Base-by-base conservation (phyloP, 2,113 vertebrate species). In the Aphyosemion australe region DNA sequence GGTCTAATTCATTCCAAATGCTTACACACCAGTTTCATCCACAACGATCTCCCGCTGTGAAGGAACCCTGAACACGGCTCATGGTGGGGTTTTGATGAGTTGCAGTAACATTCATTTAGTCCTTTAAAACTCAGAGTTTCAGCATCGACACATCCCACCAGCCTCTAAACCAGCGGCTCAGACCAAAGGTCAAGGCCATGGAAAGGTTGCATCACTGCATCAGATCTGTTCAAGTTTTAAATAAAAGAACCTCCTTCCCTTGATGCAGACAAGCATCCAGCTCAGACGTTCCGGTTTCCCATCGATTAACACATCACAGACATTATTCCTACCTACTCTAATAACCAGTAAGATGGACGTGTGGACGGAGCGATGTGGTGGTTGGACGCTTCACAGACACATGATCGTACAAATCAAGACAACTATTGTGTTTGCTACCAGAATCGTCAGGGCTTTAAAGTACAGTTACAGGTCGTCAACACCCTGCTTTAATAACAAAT, bases 101-200 rank as follows among this genome's bases (percentile, higher is more conserved):
- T 26, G 26, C 26, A 26, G 26, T 26, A 26, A 26, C 26, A 26
- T 26, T 26, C 26, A 42, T 12, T 46, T 8, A 46, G 16, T 46
- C 16, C 45, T 16, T n/a, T 7, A 46, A 15, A 37, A 37, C 26
- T 39, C 37, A 39, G 37, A 3, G 8, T 39, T 39, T 32, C 32
- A 16, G 21, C 31, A 26, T 37, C 34, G 9, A 16, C 8, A 9
- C 34, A 31, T 14, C 13, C 8, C 18, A 14, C 3, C 48, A 65
- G 76, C 70, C 20, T 65, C 56, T 77, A 20, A n/a, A 53, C 69
- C 69, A 56, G 76, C 46, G 53, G 61, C 79, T 72, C 53, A 1
- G 11, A 65, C 60, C 72, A 2, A 78, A 80, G 76, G 83, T 87
- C 76, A 86, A 90, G 87, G 88, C 82, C 82, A 82, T 87, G 85